phyloP scores from a whole-genome alignment of 2,888 invertebrate species.

The Phengaris alcon region DNA sequence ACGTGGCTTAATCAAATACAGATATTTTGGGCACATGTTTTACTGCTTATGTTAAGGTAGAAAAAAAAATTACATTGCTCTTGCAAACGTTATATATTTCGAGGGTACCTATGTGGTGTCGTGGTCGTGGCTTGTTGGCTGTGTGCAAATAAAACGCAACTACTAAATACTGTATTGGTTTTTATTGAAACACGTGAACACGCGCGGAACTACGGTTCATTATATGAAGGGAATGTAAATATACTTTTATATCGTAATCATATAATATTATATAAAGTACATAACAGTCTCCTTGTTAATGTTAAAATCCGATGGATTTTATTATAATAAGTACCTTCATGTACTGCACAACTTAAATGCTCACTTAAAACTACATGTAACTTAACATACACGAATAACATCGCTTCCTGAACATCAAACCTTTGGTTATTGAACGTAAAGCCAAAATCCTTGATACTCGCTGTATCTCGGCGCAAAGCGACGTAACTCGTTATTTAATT shows the following conservation, averaged over 20 bases:
- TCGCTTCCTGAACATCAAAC: constrained; percentile 52
- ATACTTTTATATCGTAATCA: constrained; percentile 59
- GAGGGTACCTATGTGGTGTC: no score
- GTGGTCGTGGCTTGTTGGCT: not conserved
- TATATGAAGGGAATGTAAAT: constrained; percentile 70
- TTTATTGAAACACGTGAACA: constrained; percentile 65
- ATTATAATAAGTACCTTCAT: constrained; percentile 61
- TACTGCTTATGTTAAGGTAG: no score
- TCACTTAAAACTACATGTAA: constrained; percentile 54
- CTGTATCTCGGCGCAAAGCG: constrained; percentile 55
- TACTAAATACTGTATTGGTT: constrained; percentile 76
- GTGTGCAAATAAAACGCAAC: constrained; percentile 55
- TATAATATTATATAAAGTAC: constrained; percentile 62
- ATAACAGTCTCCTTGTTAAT: constrained; percentile 76
- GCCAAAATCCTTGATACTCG: constrained; percentile 36
- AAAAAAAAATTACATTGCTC: no score
- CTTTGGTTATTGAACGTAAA: constrained; percentile 41
- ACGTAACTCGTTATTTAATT: constrained; percentile 48
- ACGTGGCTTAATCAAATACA: no score
- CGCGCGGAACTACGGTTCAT: constrained; percentile 50
- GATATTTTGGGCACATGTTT: no score
- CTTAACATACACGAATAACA: constrained; percentile 52
- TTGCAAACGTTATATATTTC: no score
- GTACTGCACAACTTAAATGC: constrained; percentile 74
- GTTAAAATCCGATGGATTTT: constrained; percentile 65